Conservation (phyloP, 2,888 invertebrate species). For the Brachylomia viminalis region DNA sequence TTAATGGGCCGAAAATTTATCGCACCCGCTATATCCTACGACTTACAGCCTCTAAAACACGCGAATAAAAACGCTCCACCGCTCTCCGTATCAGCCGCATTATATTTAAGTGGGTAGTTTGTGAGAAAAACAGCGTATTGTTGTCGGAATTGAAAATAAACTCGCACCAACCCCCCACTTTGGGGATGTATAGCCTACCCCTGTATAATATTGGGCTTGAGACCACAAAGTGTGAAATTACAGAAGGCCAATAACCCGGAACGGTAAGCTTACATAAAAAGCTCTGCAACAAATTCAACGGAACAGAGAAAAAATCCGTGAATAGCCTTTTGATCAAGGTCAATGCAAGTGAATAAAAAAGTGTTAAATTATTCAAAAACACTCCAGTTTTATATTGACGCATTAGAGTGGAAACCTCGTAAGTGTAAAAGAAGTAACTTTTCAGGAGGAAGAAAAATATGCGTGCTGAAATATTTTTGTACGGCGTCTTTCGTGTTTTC, state of each 20-base stretch:
- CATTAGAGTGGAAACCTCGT: no score
- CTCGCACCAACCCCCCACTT: conserved; percentile 71
- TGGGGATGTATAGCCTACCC: conserved; percentile 72
- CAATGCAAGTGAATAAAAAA: neutral
- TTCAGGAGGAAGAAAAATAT: no score
- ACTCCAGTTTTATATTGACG: neutral
- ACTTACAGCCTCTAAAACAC: conserved; percentile 54
- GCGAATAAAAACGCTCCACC: conserved; percentile 81
- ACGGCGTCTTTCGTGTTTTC: no score
- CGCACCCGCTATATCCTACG: conserved; percentile 53
- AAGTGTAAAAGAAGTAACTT: no score
- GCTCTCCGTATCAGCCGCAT: conserved; percentile 84
- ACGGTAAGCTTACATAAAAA: neutral
- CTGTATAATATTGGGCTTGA: conserved; percentile 69
- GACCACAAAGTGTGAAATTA: conserved; percentile 34
- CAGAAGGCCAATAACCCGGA: conserved; percentile 44
- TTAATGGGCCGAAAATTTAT: neutral
- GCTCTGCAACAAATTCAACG: neutral
- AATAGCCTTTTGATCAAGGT: neutral
- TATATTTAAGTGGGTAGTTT: conserved; percentile 89
- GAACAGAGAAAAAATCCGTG: neutral
- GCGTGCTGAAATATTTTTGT: no score
- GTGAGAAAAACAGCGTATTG: conserved; percentile 87
- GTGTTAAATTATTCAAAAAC: neutral
- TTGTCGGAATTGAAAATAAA: conserved; percentile 89